Evolutionary conservation across 2,888 invertebrate species (phyloP), one percentile per base, ranked within the genome.

Genomic region (Creontiades dilutus): DNA sequence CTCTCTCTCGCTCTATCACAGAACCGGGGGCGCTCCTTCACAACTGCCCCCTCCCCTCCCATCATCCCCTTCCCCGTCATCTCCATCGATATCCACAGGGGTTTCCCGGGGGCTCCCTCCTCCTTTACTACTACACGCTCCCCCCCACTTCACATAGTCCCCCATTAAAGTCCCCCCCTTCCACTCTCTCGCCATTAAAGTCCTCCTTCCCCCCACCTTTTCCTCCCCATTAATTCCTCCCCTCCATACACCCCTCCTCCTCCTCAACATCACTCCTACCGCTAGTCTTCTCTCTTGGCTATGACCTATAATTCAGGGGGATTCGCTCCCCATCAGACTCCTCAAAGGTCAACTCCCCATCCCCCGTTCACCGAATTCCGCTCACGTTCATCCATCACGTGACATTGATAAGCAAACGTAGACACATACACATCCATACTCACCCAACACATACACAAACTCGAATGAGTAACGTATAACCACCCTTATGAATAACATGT

Each of bases 11-110:
- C 7, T 47, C n/a, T 52, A n/a, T 82, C 48, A 14, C 82, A 16
- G 46, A 82, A n/a, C 80, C 80, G 80, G 75, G 75, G 7, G 75
- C 75, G n/a, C 75, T 82, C 82, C 82, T 46, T 82, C 82, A 84
- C 84, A 27, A 55, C 57, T 52, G 0, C 57, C 52, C n/a, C 81
- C 48, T 9, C 61, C 61, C 61, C 14, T 28, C n/a, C n/a, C n/a
- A n/a, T n/a, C n/a, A n/a, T 11, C 76, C 52, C 52, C 37, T 7
- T 37, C 37, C 2, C 37, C n/a, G n/a, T n/a, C n/a, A n/a, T n/a
- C n/a, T n/a, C 37, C 37, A 37, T 37, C 37, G 37, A 37, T 37
- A 37, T 37, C 37, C 37, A 37, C 52, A 3, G 52, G 52, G 52
- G 11, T 28, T 76, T 16, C 76, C 76, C 75, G 2, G 19, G n/a